These are phyloP conservation scores for Apantesis nais DNA, from an alignment of 2,888 invertebrate genomes.

Conservation along the genomic window DNA sequence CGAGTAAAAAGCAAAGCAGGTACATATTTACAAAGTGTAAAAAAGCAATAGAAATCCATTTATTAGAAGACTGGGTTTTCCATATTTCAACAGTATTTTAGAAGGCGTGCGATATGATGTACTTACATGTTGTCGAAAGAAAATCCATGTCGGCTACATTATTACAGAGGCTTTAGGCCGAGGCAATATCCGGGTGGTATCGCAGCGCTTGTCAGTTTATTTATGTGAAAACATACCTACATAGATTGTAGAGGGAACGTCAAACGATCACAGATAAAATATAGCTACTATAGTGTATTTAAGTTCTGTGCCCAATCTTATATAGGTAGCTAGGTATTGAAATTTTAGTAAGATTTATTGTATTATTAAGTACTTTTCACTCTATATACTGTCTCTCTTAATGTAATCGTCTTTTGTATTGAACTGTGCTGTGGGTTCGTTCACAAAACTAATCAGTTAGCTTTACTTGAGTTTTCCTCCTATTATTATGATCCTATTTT, in stretches of 20 bases:
- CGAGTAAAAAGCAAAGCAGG: no score
- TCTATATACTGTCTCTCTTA: not conserved
- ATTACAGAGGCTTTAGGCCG: slow-evolving; percentile 49
- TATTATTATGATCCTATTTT: no score
- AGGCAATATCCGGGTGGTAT: slow-evolving; percentile 68
- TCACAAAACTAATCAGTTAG: not conserved
- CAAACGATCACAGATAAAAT: slow-evolving; percentile 28
- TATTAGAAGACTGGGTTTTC: no score
- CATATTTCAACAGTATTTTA: no score
- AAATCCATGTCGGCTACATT: slow-evolving; percentile 13
- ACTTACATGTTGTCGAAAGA: not conserved
- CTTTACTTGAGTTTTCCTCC: not conserved
- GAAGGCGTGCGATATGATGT: not conserved
- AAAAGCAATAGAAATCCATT: no score
- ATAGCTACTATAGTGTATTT: slow-evolving; percentile 2
- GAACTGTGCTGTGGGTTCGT: not conserved
- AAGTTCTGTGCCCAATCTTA: not conserved
- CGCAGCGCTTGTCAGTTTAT: slow-evolving; percentile 62
- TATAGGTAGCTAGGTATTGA: no score
- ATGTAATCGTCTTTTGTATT: not conserved
- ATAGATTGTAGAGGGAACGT: slow-evolving; percentile 51
- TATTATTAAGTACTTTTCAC: not conserved
- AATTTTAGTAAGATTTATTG: no score
- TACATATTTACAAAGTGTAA: no score
- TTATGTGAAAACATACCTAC: slow-evolving; percentile 59